Evolutionary conservation across 2,888 invertebrate species (phyloP).

Genomic region (Bunonema sp.): DNA sequence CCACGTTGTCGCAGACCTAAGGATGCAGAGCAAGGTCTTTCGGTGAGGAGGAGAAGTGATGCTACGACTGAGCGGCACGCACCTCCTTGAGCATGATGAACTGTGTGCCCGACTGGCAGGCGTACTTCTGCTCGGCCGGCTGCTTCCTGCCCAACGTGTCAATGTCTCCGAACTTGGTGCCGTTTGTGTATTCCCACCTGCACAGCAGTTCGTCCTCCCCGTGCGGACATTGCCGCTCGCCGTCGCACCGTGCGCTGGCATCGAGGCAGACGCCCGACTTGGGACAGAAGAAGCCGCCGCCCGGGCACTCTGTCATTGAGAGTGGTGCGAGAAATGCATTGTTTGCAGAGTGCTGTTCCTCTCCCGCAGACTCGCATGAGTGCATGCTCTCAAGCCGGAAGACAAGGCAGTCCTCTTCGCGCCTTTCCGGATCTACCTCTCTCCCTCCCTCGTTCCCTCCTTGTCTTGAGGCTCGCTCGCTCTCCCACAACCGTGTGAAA

Average conservation of each 20-base stretch:
- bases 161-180: not conserved
- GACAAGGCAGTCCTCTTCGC: too few species aligned
- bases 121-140: constrained; percentile 12
- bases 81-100: constrained; percentile 20
- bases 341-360: too few species aligned
- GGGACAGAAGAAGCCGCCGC: constrained; percentile 32
- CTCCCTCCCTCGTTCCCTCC: too few species aligned
- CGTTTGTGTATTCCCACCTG: constrained; percentile 11
- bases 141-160: not conserved
- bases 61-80: not conserved
- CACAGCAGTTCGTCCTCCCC: constrained; percentile 41
- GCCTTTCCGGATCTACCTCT: too few species aligned
- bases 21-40: not conserved
- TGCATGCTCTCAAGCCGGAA: too few species aligned
- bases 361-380: too few species aligned
- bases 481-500: too few species aligned
- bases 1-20: constrained; percentile 30
- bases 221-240: constrained; percentile 32
- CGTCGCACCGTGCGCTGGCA: constrained; percentile 35
- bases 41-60: not conserved
- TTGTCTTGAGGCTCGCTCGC: too few species aligned
- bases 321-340: too few species aligned
- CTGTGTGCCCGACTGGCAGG: constrained; percentile 24
- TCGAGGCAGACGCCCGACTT: constrained; percentile 35
- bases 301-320: constrained; percentile 34